Percentiles rank a stretch among this genome's conserved stretches.
Conservation (phyloP, 2,113 vertebrate genomes). For the Proterorhinus semilunaris region DNA sequence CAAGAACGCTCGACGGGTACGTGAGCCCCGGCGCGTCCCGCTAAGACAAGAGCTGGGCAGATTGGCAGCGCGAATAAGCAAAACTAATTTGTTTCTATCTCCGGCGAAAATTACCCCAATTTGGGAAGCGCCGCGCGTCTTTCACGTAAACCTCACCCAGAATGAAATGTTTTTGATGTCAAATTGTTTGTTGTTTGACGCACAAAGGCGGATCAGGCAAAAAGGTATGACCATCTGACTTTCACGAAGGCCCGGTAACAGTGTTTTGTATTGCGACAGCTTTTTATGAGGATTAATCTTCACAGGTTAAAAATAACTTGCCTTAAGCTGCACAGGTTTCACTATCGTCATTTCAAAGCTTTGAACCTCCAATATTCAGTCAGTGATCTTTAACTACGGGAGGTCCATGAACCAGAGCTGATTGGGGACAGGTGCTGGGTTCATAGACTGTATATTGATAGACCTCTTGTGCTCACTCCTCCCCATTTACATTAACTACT, state of each 20-base stretch:
- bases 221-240: not conserved
- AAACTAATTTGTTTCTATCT: conserved; percentile 53
- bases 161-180: conserved; percentile 18
- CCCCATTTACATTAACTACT: too few species aligned
- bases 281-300: too few species aligned
- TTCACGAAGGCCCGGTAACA: not conserved
- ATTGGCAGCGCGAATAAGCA: conserved; percentile 13
- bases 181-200: conserved; percentile 2
- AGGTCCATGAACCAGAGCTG: too few species aligned
- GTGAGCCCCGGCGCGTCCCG: conserved; percentile 14
- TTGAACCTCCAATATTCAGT: too few species aligned
- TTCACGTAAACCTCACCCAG: conserved; percentile 1
- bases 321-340: too few species aligned
- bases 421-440: too few species aligned
- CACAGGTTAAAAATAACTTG: too few species aligned
- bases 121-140: conserved; percentile 20
- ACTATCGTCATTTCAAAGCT: too few species aligned
- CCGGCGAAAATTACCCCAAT: conserved; percentile 34
- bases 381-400: too few species aligned
- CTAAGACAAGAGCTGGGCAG: conserved; percentile 27
- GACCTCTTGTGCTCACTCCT: too few species aligned
- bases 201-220: conserved; percentile 3
- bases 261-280: too few species aligned
- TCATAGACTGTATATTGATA: too few species aligned
- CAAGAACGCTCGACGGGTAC: conserved; percentile 1